A percentile compares a stretch with the other conserved stretches of the same genome.
Conservation (phyloP, 2,113 vertebrate genomes). For the Mellivora capensis region DNA sequence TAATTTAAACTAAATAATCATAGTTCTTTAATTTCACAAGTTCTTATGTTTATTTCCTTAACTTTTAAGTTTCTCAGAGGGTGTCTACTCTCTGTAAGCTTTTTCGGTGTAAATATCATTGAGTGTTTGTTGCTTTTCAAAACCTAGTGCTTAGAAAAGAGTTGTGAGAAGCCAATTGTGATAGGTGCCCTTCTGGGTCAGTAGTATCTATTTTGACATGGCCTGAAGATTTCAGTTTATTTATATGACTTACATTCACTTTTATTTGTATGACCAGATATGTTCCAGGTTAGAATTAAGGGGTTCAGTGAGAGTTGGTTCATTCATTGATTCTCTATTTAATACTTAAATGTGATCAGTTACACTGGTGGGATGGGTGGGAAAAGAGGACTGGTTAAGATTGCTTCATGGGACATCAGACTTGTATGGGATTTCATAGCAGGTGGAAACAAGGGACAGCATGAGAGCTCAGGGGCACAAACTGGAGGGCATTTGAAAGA, state of each 20-base stretch:
- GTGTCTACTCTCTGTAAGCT: background rate
- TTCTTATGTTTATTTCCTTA: background rate
- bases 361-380: background rate
- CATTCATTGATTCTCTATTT: background rate
- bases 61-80: background rate
- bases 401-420: background rate
- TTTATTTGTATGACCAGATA: background rate
- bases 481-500: background rate
- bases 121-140: background rate
- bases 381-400: background rate
- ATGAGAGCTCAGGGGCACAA: background rate
- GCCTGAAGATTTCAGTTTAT: background rate
- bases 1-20: background rate
- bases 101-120: background rate
- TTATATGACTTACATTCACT: background rate
- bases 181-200: background rate
- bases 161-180: constrained; percentile 1
- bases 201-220: background rate
- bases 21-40: constrained; percentile 5
- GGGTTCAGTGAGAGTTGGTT: background rate
- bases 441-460: background rate
- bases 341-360: background rate
- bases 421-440: background rate
- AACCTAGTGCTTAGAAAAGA: constrained; percentile 5
- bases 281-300: background rate